Base-by-base conservation (phyloP, 2,113 vertebrate species). In the Morone saxatilis region DNA sequence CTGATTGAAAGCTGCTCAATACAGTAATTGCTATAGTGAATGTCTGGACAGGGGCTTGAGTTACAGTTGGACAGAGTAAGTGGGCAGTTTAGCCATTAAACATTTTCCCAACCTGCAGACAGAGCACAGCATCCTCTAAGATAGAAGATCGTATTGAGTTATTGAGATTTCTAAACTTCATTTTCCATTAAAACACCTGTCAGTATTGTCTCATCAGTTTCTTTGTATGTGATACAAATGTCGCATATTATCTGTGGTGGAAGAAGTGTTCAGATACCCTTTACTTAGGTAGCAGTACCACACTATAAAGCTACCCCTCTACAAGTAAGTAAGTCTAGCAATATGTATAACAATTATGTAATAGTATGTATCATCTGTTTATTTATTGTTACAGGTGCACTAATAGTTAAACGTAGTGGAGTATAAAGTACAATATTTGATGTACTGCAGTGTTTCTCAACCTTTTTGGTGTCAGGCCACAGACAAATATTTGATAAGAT, bases 1-100 rank as follows among this genome's bases (percentile, higher is more conserved):
- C 70, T 76, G 82, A 83, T 68, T 78, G 81, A 86, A 70, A 84
- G 50, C 13, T 74, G 77, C 54, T 81, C 56, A 72, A 56, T 86
- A 65, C 67, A 41, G 73, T 89, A 87, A 89, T 81, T 86, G 68
- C 67, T 80, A 5, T 56, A 47, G 60, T 78, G 57, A 73, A 47
- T 73, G n/a, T 63, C 59, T 63, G 50, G 82, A 69, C 84, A 71
- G 59, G 31, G 19, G 10, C 61, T 59, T 79, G 77, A 82, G 67
- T 72, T 86, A 80, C 48, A 16, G 63, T 22, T 7, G 47, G 20
- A 59, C 12, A 22, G 47, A 54, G 41, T 13, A 47, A 62, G 71
- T 68, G 40, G 50, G 48, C 36, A 68, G 70, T 6, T 45, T n/a
- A 22, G n/a, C 36, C 45, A 60, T 84, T 14, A 73, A 48, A 65